Conservation (phyloP, 2,888 invertebrate species). For the Amiota minor region DNA sequence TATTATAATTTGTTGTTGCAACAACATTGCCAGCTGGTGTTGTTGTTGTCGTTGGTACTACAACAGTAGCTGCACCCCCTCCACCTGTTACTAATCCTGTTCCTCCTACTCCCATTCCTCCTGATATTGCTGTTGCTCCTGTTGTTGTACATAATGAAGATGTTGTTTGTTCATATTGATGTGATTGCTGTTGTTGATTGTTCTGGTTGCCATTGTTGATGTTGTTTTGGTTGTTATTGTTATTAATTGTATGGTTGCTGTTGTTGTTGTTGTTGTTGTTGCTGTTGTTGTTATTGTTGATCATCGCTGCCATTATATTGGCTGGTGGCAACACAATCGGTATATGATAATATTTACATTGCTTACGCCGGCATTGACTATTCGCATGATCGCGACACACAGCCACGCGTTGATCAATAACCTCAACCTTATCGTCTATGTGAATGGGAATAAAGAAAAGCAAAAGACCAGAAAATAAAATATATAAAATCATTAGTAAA, state of each 20-base stretch:
- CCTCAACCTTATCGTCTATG: conserved; percentile 93
- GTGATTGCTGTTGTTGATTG: background rate
- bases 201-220: conserved; percentile 19
- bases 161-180: conserved; percentile 19
- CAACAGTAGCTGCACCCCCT: conserved; percentile 31
- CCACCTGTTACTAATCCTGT: conserved; percentile 34
- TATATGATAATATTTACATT: conserved; percentile 98
- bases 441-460: conserved; percentile 49
- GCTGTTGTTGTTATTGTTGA: conserved; percentile 65
- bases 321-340: conserved; percentile 91
- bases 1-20: conserved; percentile 53
- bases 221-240: conserved; percentile 26
- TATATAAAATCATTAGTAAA: conserved; percentile 6
- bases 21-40: conserved; percentile 40
- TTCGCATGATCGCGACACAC: conserved; percentile 97
- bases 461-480: background rate
- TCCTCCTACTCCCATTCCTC: conserved; percentile 48
- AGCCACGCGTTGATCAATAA: conserved; percentile 95
- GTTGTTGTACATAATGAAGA: conserved; percentile 47
- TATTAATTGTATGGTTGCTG: conserved; percentile 47
- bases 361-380: conserved; percentile 92
- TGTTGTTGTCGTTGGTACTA: conserved; percentile 45
- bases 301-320: conserved; percentile 80
- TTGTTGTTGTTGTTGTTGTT: conserved; percentile 40
- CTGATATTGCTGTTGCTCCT: conserved; percentile 52